Base-by-base conservation (phyloP, 30 jellyfish, hydroid and myxozoan species). In the Pseudorhiza aurosa region DNA sequence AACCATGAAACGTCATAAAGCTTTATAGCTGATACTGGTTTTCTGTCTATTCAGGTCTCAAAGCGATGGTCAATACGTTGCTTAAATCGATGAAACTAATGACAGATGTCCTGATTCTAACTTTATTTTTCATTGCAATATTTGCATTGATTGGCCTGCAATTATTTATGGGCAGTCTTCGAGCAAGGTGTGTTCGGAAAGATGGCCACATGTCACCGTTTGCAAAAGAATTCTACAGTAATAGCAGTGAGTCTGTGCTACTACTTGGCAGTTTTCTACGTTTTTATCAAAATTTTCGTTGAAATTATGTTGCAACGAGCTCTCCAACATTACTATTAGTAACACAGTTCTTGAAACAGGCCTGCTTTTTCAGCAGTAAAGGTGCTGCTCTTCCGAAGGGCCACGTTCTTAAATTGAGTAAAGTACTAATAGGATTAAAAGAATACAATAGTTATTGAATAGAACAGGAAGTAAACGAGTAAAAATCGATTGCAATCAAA, bases 31-130 rank as follows among this genome's bases (percentile, higher is more conserved):
- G n/a, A n/a, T n/a, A n/a, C n/a, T n/a, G n/a, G n/a, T n/a, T n/a
- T n/a, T n/a, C n/a, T n/a, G n/a, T n/a, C n/a, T n/a, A n/a, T 44
- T 14, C 75, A 89, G 97, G 98, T 43, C 69, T 91, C 17, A 91
- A 91, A 63, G 98, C 98, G 31, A 91, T 91, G 98, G 98, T 91
- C 58, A 91, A 91, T 72, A 91, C 98, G 32, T 68, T 91, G 55
- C 50, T 91, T 46, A 91, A 91, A 51, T 91, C 98, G 25, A 85
- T 91, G 96, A 72, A 79, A 70, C 87, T 91, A 96, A 91, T 91
- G 98, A 83, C 98, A 1, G 98, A 91, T 67, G 98, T 91, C 32
- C 58, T 91, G 27, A 91, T 91, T 65, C 87, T 91, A 78, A 91
- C 98, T n/a, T 32, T 85, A 47, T 91, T 91, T 45, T 91, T 91